Evolutionary conservation across 2,113 vertebrate species (phyloP).

Genomic region (Anser brachyrhynchus): DNA sequence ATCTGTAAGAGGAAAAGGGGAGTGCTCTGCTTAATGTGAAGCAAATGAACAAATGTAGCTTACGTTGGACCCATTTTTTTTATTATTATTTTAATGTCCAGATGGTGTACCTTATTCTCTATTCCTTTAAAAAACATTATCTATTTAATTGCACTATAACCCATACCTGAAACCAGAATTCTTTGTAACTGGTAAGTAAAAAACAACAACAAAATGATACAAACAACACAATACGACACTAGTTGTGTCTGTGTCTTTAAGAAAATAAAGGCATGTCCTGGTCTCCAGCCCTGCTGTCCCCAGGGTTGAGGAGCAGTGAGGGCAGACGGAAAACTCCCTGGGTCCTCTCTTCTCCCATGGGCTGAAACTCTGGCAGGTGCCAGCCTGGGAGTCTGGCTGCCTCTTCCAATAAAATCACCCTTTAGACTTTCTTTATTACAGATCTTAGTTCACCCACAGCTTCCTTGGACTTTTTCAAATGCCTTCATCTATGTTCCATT

Average conservation of each 20-base stretch:
- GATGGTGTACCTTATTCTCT: not conserved
- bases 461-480: not conserved
- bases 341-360: fast-evolving
- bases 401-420: not conserved
- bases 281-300: not conserved
- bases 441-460: not conserved
- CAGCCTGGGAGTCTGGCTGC: not conserved
- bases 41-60: not conserved
- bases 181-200: not conserved
- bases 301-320: not conserved
- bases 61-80: not conserved
- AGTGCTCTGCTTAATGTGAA: not conserved
- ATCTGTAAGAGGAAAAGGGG: not conserved
- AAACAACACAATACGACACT: not conserved
- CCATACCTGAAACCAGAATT: not conserved
- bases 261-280: not conserved
- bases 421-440: not conserved
- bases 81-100: not conserved
- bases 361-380: not conserved
- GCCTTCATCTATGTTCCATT: not conserved
- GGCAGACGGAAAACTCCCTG: not conserved
- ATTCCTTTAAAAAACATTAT: not conserved
- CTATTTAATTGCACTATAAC: not conserved
- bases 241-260: not conserved
- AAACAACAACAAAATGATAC: fast-evolving